Conservation (phyloP, 2,113 vertebrate species). For the Sciurus niger region DNA sequence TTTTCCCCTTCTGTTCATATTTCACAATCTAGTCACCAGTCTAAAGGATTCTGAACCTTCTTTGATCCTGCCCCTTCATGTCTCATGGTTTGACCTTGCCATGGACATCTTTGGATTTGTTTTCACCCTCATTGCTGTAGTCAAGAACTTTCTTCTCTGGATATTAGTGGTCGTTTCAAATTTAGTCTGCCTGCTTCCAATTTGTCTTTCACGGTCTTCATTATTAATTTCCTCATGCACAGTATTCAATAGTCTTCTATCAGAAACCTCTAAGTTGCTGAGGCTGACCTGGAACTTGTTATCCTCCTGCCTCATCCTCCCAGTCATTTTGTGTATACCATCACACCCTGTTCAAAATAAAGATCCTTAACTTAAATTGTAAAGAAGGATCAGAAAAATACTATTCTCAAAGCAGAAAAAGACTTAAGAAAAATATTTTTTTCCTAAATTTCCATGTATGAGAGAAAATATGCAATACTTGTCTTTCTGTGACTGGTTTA, state of each 20-base stretch:
- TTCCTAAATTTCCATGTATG: too few species aligned
- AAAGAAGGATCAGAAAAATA: background rate
- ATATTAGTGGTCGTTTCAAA: background rate
- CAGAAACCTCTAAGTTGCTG: background rate
- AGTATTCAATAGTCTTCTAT: background rate
- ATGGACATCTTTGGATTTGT: background rate
- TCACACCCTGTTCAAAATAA: background rate
- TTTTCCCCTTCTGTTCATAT: background rate
- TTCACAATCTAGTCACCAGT: background rate
- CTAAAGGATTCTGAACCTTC: background rate
- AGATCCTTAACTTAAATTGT: slow-evolving; percentile 5
- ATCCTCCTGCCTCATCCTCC: too few species aligned
- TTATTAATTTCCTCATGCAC: background rate
- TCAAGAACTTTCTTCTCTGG: background rate
- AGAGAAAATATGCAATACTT: too few species aligned
- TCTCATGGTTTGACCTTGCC: background rate
- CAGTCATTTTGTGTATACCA: too few species aligned
- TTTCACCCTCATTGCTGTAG: background rate
- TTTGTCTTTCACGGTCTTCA: background rate
- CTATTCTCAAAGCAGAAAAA: slow-evolving; percentile 46
- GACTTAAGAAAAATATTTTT: background rate
- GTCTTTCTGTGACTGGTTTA: too few species aligned
- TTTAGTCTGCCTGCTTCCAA: background rate
- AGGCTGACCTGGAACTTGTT: too few species aligned
- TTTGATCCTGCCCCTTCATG: background rate